Evolutionary conservation across 2,888 invertebrate genomes (phyloP).

Genomic region (Aphrophora alni): DNA sequence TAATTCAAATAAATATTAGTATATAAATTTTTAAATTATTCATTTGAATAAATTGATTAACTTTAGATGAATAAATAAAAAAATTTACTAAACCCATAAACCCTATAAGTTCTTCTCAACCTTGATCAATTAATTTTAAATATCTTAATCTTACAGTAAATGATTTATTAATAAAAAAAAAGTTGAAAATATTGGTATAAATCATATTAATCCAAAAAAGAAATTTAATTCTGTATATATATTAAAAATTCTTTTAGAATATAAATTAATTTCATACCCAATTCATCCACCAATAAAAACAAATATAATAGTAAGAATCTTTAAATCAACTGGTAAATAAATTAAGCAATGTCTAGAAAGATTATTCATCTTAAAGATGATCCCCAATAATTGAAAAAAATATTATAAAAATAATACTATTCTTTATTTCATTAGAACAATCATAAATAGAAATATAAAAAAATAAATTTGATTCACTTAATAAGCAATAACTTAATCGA

Average conservation of each 20-base stretch:
- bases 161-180: not conserved
- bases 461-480: too few species aligned
- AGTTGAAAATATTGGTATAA: not conserved
- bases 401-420: too few species aligned
- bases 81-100: not conserved
- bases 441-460: too few species aligned
- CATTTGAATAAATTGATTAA: not conserved
- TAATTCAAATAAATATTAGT: too few species aligned
- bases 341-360: too few species aligned
- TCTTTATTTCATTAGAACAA: too few species aligned
- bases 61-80: not conserved
- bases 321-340: too few species aligned
- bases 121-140: not conserved
- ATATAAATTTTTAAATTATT: not conserved
- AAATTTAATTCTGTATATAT: not conserved
- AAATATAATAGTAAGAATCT: too few species aligned
- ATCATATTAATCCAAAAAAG: not conserved
- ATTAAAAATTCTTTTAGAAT: not conserved
- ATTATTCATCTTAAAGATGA: too few species aligned
- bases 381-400: too few species aligned
- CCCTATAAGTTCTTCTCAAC: not conserved
- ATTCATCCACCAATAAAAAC: too few species aligned
- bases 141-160: not conserved
- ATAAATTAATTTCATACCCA: not conserved
- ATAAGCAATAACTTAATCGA: too few species aligned